Conservation (phyloP, 2,888 invertebrate genomes). For the Eupelmus urozonus region DNA sequence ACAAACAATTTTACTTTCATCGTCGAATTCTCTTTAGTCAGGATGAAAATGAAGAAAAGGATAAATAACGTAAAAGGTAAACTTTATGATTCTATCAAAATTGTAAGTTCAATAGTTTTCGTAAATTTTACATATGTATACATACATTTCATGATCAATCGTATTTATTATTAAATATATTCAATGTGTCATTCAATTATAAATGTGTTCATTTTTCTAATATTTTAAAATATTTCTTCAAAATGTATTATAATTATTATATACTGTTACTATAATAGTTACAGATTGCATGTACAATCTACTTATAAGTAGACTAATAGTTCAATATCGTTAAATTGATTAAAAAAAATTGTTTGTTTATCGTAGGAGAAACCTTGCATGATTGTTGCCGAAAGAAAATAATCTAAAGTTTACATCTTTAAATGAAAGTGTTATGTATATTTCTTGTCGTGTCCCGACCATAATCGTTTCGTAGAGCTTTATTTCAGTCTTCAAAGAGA, state of each 20-base stretch:
- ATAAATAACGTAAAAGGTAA: constrained; percentile 28
- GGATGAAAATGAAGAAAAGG: constrained; percentile 17
- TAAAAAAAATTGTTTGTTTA: constrained; percentile 15
- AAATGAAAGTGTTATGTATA: constrained; percentile 36
- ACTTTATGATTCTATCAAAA: constrained; percentile 10
- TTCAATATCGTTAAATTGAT: constrained; percentile 19
- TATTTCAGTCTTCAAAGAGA: constrained; percentile 37
- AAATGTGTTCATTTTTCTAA: constrained; percentile 16
- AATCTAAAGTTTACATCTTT: constrained; percentile 18
- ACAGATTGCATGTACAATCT: constrained; percentile 44
- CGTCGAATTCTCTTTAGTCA: constrained; percentile 2
- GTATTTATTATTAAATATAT: constrained; percentile 15
- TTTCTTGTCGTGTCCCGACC: constrained; percentile 48
- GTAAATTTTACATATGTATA: constrained; percentile 1
- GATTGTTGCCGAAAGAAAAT: constrained; percentile 33
- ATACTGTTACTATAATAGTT: constrained; percentile 28
- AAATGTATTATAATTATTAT: constrained; percentile 29
- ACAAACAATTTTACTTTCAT: constrained; percentile 5
- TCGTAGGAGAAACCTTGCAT: constrained; percentile 48
- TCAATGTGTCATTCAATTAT: constrained; percentile 31
- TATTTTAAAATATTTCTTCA: neutral
- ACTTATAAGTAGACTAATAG: constrained; percentile 37
- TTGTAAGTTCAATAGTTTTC: constrained; percentile 5
- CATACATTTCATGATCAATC: neutral
- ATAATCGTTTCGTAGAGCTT: constrained; percentile 49